These are phyloP conservation scores for Eretmocerus hayati DNA, from an alignment of 2,888 invertebrate species.

Conservation along the genomic window DNA sequence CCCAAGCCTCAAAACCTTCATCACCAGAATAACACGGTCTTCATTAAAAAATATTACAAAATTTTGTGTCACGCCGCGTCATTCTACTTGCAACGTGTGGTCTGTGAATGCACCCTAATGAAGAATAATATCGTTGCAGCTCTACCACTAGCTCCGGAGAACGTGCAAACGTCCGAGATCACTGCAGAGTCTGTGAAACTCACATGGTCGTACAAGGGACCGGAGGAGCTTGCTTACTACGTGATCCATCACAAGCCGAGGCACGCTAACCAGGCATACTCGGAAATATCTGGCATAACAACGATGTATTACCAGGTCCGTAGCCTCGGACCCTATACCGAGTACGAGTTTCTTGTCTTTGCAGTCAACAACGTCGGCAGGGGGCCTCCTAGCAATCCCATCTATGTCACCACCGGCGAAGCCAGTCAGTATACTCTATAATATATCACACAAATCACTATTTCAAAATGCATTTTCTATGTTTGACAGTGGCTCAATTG, in stretches of 20 bases:
- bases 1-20: no score
- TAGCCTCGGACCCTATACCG: constrained; percentile 86
- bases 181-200: constrained; percentile 89
- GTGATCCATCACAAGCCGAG: constrained; percentile 95
- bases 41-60: no score
- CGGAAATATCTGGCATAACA: constrained; percentile 88
- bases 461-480: not conserved
- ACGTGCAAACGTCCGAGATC: constrained; percentile 85
- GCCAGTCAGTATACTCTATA: constrained; percentile 66
- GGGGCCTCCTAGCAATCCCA: constrained; percentile 81
- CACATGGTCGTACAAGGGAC: constrained; percentile 85
- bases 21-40: no score
- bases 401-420: constrained; percentile 91
- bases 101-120: no score
- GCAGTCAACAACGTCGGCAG: constrained; percentile 92
- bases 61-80: no score
- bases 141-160: constrained; percentile 82
- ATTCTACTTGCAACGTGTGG: no score
- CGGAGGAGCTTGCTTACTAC: constrained; percentile 90
- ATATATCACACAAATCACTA: not conserved
- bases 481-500: not conserved
- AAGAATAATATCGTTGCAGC: no score
- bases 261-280: constrained; percentile 84
- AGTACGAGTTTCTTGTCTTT: constrained; percentile 93
- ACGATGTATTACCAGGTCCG: constrained; percentile 88